Evolutionary conservation across 2,113 vertebrate genomes (phyloP), one percentile per base, ranked within the genome.

Genomic region (Onychostoma macrolepis): DNA sequence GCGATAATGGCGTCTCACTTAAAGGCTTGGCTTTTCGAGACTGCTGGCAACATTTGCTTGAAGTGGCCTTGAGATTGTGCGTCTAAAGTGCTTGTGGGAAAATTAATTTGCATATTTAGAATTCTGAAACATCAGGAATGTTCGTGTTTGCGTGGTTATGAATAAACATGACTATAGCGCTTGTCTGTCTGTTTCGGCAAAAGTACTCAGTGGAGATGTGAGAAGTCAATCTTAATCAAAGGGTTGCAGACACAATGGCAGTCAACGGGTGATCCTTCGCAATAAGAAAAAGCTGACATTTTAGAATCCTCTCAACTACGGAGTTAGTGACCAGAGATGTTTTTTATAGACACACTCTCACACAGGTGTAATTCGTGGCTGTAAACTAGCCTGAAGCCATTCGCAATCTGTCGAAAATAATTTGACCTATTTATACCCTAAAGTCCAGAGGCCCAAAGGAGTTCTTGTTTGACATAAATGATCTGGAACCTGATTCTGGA

Each of bases 151-250:
- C 7, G n/a, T 58, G 50, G 43, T 80, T 80, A 58, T 88, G 84
- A 84, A 84, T 88, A 81, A 86, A 86, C 61, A 87, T 80, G 28
- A 85, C 58, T 21, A 24, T 21, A 10, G 36, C 63, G 33, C 81
- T 65, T 67, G 71, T 80, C 85, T 80, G 41, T 43, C 85, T 84
- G 85, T 67, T 89, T 45, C 48, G 28, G 28, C 75, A 50, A 86
- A 82, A 19, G 17, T 74, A 69, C 87, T 77, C 80, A 53, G 41
- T 86, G 80, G 67, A 69, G 43, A 36, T 53, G 43, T 88, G 80
- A 65, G 43, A 56, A 83, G 87, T 84, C 84, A 81, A 85, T 90
- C 78, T 72, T 84, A 88, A 90, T 90, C 50, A 84, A 84, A 88
- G 77, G n/a, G 36, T 19, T 41, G 58, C 43, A 75, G 65, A 86